Base-by-base conservation (phyloP, 2,113 vertebrate species). In the Sitta europaea region DNA sequence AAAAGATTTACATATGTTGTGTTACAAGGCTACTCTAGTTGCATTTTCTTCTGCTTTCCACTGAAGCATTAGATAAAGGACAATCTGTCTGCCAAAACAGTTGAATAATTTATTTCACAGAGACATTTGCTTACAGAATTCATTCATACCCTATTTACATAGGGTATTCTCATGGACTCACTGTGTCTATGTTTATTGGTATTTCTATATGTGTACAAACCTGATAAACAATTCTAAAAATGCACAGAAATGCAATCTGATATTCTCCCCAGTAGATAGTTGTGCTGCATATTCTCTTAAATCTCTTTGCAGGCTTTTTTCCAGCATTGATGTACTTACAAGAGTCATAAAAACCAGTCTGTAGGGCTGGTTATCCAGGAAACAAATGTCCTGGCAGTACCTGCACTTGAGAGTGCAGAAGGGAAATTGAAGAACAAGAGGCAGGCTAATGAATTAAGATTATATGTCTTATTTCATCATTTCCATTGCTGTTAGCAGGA, bases 71-170 rank as follows among this genome's bases (percentile, higher is more conserved):
- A 31, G 77, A 45, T 66, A 93, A 94, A 94, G 84, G 77, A 89
- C 92, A 93, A 81, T 66, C 55, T 91, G 50, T 87, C 70, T 94
- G 42, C 70, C 76, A 93, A 53, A 87, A 91, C 1, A 55, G n/a
- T 79, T 3, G 33, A 96, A 92, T 92, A 73, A 90, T 92, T 88
- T 91, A 90, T 96, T 86, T 77, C 70, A 84, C 29, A 57, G 74
- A 67, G 47, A 29, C 58, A 70, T 76, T 76, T 94, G 27, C 59
- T 88, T 90, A 58, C 59, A 62, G 75, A 85, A 83, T 72, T 72
- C 18, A 81, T 80, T 86, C 43, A 40, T 81, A n/a, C n/a, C 92
- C 23, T 86, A 65, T 90, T 93, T 94, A 67, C 35, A 36, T 16
- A 57, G n/a, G 21, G 12, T 76, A 51, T 71, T 90, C 73, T 67